These are phyloP conservation scores for Drosophila nasuta DNA, from an alignment of 1,140 invertebrate genomes.

Conservation along the genomic window DNA sequence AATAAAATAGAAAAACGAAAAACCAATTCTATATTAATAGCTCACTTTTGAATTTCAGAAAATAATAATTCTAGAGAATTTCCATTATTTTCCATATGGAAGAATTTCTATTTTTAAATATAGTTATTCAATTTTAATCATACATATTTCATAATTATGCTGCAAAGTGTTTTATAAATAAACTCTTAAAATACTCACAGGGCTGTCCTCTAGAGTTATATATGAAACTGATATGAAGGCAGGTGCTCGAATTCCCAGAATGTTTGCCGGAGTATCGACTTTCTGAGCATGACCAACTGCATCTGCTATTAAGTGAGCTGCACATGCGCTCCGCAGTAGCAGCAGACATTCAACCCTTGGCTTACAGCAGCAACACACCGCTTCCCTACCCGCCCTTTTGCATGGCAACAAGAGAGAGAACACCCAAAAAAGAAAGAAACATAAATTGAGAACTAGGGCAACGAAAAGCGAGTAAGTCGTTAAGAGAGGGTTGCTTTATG, in stretches of 20 bases:
- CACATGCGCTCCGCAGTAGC: slow-evolving; percentile 3
- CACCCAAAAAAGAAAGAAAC: neutral
- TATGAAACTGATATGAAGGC: no score
- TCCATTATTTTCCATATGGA: no score
- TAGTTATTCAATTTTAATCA: no score
- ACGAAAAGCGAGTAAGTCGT: neutral
- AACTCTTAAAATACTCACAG: no score
- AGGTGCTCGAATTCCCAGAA: slow-evolving; percentile 4
- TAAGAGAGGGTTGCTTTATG: slow-evolving; percentile 14
- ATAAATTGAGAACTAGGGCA: neutral
- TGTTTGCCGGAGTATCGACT: slow-evolving; percentile 10
- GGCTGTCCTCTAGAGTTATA: no score
- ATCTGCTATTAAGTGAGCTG: slow-evolving; percentile 24
- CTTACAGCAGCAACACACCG: neutral
- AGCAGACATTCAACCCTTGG: slow-evolving; percentile 18
- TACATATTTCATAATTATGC: no score
- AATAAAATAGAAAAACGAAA: no score
- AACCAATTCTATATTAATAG: no score
- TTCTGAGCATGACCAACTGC: slow-evolving; percentile 8
- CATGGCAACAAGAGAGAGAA: slow-evolving; percentile 9
- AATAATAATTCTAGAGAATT: no score
- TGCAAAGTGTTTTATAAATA: no score
- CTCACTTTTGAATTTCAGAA: no score
- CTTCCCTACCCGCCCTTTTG: neutral
- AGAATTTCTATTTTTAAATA: no score